phyloP scores from a whole-genome alignment of 2,113 vertebrate genomes.

The Hypomesus transpacificus region DNA sequence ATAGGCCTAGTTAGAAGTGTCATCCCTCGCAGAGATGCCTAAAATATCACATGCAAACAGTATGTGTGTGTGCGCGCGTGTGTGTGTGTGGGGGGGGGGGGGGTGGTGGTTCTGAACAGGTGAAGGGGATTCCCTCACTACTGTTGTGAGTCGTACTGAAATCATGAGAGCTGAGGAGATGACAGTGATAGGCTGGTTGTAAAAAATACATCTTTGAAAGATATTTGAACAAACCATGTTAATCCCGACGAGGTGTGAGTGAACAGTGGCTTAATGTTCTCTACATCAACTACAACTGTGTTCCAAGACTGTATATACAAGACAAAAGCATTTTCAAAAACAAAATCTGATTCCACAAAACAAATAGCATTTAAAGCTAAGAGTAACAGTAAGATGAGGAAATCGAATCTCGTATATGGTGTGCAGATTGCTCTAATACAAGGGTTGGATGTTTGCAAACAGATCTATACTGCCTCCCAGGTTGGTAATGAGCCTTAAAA shows the following conservation, averaged over 20 bases:
- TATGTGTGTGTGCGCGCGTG: slow-evolving; percentile 22
- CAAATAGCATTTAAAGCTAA: no score
- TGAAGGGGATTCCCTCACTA: neutral
- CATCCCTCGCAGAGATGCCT: slow-evolving; percentile 75
- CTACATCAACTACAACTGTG: no score
- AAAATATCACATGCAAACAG: slow-evolving; percentile 76
- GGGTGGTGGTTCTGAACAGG: neutral
- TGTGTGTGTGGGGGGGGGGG: neutral
- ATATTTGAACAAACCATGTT: no score
- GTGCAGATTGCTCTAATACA: neutral
- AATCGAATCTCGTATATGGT: neutral
- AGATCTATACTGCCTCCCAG: slow-evolving; percentile 50
- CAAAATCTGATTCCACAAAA: no score
- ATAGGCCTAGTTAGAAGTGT: slow-evolving; percentile 86
- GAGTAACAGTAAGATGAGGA: no score
- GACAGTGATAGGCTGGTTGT: no score
- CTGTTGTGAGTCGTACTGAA: no score
- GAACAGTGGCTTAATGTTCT: no score
- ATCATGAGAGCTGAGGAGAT: neutral
- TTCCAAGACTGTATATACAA: no score
- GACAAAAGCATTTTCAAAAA: no score
- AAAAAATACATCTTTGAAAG: no score
- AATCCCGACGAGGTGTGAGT: no score
- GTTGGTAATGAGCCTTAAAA: slow-evolving; percentile 62
- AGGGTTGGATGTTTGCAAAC: slow-evolving; percentile 31